Evolutionary conservation across 2,888 invertebrate genomes (phyloP).

Genomic region (Aporophyla lueneburgensis): DNA sequence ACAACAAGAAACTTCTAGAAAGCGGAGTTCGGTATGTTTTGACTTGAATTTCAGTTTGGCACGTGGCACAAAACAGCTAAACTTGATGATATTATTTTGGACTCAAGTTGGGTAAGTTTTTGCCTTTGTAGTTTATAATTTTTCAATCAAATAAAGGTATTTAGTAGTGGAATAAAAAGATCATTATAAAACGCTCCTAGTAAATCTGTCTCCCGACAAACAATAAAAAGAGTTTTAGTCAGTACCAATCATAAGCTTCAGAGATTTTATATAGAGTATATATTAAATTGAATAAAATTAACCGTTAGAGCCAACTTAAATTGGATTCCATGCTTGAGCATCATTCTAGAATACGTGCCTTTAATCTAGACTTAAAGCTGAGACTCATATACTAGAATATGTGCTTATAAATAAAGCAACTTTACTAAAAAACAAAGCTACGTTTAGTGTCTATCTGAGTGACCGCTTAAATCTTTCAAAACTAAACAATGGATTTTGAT

Average conservation of each 20-base stretch:
- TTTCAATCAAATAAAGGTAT: background rate
- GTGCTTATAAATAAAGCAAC: background rate
- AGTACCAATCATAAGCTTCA: background rate
- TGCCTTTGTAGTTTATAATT: background rate
- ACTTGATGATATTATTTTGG: conserved; percentile 2
- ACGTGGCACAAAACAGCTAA: conserved; percentile 7
- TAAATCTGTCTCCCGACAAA: background rate
- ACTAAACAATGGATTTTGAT: too few species aligned
- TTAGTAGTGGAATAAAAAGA: background rate
- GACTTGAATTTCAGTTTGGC: conserved; percentile 9
- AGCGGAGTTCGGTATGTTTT: conserved; percentile 21
- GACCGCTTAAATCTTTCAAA: too few species aligned
- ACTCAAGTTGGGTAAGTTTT: background rate
- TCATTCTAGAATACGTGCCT: background rate
- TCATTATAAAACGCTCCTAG: background rate
- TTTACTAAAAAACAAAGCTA: too few species aligned
- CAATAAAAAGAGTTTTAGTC: background rate
- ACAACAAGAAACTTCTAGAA: conserved; percentile 26
- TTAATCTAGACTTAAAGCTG: background rate
- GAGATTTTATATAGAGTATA: background rate
- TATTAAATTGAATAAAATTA: background rate
- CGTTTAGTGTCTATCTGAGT: too few species aligned
- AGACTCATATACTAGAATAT: background rate
- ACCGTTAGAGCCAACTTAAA: background rate
- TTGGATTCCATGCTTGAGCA: background rate